Base-by-base conservation (phyloP, 2,113 vertebrate genomes). In the Glareola pratincola region DNA sequence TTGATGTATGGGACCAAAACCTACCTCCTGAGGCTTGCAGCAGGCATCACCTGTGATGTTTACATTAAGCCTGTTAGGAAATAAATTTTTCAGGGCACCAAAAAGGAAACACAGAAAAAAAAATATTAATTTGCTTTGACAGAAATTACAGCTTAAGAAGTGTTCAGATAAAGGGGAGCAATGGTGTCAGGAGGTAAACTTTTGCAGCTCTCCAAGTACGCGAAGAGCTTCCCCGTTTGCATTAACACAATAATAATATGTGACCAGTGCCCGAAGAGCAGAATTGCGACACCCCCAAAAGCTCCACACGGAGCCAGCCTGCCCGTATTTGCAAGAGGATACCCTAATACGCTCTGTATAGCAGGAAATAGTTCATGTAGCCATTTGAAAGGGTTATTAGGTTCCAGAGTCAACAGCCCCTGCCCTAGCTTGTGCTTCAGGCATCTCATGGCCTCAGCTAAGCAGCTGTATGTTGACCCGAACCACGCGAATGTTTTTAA, bases 331-430 rank as follows among this genome's bases (percentile, higher is more conserved):
- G 92, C 93, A 93, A 92, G 90, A 69, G 62, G 90, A 94, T 82
- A 66, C 71, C 72, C 81, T 14, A 80, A 41, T 29, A 36, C 3
- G 45, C 62, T 73, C 85, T 6, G 29, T 21, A n/a, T 0, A 73
- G 82, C 95, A 95, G 78, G 90, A 93, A 95, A 95, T 83, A 93
- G 88, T 83, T 88, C 63, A 37, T 59, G 37, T 7, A 53, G 90
- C 74, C 79, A 71, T 83, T 77, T 83, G 51, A 74, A 95, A 96
- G 72, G 6, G 54, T 80, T 96, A 87, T 24, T 85, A 71, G 94
- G 77, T 92, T 93, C 93, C 90, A 96, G 93, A 96, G 85, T 74
- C 78, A 90, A 83, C 74, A 94, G 91, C 72, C 82, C 83, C 68
- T 90, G 76, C 68, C 84, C 53, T 76, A 84, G 91, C 83, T 95